Conservation (phyloP, 2,113 vertebrate species). For the Gnathonemus longibarbis region DNA sequence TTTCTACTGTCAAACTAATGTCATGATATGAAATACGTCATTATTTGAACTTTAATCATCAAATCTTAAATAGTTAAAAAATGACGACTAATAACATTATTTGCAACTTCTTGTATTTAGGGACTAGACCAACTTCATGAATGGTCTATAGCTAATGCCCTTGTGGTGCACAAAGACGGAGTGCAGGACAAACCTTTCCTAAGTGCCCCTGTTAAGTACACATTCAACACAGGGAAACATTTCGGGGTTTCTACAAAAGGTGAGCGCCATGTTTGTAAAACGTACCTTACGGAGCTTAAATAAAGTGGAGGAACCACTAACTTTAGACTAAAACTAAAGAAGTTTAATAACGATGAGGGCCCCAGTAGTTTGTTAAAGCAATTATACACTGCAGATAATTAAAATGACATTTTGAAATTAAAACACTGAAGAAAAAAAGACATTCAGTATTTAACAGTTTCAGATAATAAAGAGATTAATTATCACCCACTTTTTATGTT, state of each 20-base stretch:
- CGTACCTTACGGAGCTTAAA: background rate
- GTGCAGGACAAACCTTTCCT: background rate
- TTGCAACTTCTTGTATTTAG: background rate
- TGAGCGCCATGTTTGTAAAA: background rate
- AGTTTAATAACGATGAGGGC: background rate
- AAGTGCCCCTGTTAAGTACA: background rate
- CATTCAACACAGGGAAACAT: too few relatives aligned
- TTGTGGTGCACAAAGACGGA: background rate
- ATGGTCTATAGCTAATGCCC: background rate
- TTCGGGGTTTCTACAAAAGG: background rate
- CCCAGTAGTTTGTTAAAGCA: background rate
- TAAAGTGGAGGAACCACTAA: background rate
- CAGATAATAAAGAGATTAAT: background rate
- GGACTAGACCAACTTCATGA: background rate
- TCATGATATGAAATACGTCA: background rate
- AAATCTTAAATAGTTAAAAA: background rate
- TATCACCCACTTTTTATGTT: background rate
- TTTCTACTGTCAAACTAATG: background rate
- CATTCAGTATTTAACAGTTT: background rate
- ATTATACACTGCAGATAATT: background rate
- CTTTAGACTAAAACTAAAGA: background rate
- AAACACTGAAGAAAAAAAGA: background rate
- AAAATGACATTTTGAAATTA: background rate
- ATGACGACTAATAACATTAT: background rate
- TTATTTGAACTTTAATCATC: background rate